phyloP scores from a whole-genome alignment of 2,113 vertebrate species.

The Camelus bactrianus region DNA sequence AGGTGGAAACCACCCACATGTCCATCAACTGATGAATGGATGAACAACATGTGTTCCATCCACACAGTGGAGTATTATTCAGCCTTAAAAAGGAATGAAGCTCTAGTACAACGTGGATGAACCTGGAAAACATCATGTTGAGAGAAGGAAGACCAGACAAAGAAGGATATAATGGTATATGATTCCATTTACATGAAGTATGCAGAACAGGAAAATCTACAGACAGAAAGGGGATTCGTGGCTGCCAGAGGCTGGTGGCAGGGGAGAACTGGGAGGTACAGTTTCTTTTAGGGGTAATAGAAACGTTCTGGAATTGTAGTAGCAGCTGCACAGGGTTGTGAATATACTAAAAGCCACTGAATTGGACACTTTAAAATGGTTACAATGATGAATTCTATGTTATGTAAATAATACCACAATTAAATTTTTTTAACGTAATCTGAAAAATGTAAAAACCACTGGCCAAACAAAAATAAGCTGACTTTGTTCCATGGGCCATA shows the following conservation, averaged over 20 bases:
- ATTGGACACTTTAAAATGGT: neutral
- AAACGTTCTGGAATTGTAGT: neutral
- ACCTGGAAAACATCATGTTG: fast-evolving
- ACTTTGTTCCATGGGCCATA: neutral
- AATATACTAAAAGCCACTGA: neutral
- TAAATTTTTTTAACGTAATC: neutral
- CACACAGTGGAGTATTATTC: neutral
- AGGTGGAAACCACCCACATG: neutral
- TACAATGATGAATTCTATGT: neutral
- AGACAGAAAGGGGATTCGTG: neutral
- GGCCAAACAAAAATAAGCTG: neutral
- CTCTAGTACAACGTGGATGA: fast-evolving
- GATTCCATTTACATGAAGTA: fast-evolving
- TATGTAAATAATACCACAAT: neutral
- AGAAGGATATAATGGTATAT: fast-evolving
- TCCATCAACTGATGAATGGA: neutral
- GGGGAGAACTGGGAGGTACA: neutral
- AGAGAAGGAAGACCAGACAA: neutral
- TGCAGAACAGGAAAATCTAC: neutral
- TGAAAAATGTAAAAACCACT: neutral
- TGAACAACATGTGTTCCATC: neutral
- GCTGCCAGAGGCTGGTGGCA: neutral
- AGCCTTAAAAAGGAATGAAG: neutral
- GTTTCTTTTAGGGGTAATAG: neutral
- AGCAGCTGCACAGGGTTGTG: neutral